Evolutionary conservation across 2,797 vertebrate genomes (phyloP), one percentile per base, ranked within the genome.

Genomic region (Xenopus petersii): DNA sequence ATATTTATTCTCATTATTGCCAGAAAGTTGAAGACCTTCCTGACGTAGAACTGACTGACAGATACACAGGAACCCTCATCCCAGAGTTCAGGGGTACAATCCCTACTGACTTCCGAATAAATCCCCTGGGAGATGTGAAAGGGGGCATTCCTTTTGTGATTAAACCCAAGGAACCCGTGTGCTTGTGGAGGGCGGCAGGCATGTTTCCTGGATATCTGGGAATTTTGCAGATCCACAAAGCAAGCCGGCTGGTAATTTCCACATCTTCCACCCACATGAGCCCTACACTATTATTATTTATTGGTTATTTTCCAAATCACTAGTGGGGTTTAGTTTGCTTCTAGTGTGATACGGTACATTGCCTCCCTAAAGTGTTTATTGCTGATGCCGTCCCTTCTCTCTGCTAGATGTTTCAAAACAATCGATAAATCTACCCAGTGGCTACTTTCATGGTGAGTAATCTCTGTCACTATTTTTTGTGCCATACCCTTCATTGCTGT

Each of bases 221-320:
- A 11, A 58, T 83, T 2, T 48, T 83, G 13, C 81, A 84, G 51
- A 60, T 84, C 26, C 78, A 83, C 66, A 82, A 81, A 13, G 54
- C 56, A 9, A 71, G 78, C 9, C 75, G 47, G 24, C 6, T 33
- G 80, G 80, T 82, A 71, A 81, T 48, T 61, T 75, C 9, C 46
- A 7, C 36, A 42, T 42, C 36, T 42, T 42, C 5, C 49, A 42
- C 5, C 5, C 8, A 42, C 36, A 42, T 42, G 36, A 42, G 36
- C 36, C 0, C 36, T 9, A 42, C 8, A 9, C 36, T 42, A 42
- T 42, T 42, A 42, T 42, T 30, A 30, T 30, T 1, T 30, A 30
- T 30, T 42, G 36, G 36, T 42, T 42, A 42, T 42, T 42, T 42
- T 42, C 5, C 36, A 42, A 9, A 5, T 42, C 5, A 42, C 1